phyloP scores from a whole-genome alignment of 2,113 vertebrate species.

The Jacana jacana region DNA sequence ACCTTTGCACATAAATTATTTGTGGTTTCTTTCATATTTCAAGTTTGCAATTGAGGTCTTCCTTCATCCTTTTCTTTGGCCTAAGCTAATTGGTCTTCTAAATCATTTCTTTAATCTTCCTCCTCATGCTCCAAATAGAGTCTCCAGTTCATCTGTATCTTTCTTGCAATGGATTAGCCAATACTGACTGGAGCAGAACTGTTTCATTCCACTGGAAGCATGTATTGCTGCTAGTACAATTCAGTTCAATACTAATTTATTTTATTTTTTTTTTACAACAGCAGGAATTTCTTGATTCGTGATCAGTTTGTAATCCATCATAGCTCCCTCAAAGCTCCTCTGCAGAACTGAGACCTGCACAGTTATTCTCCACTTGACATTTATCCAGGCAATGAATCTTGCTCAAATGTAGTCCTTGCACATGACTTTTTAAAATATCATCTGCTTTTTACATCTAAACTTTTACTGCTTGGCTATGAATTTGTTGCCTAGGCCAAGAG shows the following conservation, averaged over 20 bases:
- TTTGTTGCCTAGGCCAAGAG: background rate
- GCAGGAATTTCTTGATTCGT: background rate
- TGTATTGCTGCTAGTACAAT: background rate
- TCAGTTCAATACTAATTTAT: background rate
- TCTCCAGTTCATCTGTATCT: background rate
- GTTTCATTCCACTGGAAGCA: background rate
- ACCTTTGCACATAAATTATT: background rate
- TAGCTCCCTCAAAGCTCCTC: background rate
- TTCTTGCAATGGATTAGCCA: background rate
- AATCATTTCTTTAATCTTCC: background rate
- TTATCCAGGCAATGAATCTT: conserved; percentile 32
- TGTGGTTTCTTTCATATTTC: background rate
- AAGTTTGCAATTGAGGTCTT: background rate
- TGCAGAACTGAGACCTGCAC: background rate
- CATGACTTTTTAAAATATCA: background rate
- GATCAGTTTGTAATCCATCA: background rate
- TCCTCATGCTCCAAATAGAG: background rate
- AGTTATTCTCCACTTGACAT: background rate
- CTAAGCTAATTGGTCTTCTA: background rate
- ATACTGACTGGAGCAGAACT: background rate
- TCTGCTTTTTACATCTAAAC: background rate
- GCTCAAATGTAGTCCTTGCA: background rate
- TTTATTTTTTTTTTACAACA: background rate
- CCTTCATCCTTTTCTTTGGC: background rate
- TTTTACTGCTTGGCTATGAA: conserved; percentile 3